Evolutionary conservation across 2,888 invertebrate genomes (phyloP), one percentile per base, ranked within the genome.

Genomic region (Drosophila monieri): DNA sequence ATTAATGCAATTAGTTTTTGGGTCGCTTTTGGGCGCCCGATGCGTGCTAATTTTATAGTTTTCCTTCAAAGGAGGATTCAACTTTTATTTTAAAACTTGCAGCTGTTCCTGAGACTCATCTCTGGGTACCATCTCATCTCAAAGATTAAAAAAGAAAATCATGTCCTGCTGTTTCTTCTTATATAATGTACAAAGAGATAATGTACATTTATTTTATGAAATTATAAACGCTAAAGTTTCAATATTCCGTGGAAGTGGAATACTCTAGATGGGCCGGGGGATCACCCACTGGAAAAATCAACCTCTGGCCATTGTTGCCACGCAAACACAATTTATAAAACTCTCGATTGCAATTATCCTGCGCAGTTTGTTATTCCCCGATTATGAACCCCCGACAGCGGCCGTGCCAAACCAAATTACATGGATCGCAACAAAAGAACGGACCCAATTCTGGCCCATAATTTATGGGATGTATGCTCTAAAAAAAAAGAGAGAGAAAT

Each of bases 1-100:
- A 84, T 84, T 88, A 84, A 86, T 88, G 88, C 88, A 84, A 84
- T 84, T 84, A 84, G 87, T 86, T 80, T 73, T 39, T 43, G 81
- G 78, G 66, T 62, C 51, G 72, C 18, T 25, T 25, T 25, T 25
- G 73, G 61, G 66, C 62, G 1, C n/a, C n/a, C n/a, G 1, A 35
- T 69, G 65, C 53, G 78, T 86, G 88, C 84, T 84, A 84, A 84
- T 88, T 84, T 84, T 86, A 86, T 74, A 76, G 70, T 67, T 61
- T 46, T 60, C 43, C 46, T 59, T 12, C 9, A 12, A 21, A 12
- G 21, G 10, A 43, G 15, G 18, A 10, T 18, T 41, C 10, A 32
- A 12, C 35, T 35, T 35, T 35, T 15, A 25, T 14, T 23, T 18
- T 39, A 44, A 27, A 23, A n/a, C 27, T 8, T 43, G 35, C 47